Conservation (phyloP, 2,797 vertebrate genomes). For the Acomys russatus region DNA sequence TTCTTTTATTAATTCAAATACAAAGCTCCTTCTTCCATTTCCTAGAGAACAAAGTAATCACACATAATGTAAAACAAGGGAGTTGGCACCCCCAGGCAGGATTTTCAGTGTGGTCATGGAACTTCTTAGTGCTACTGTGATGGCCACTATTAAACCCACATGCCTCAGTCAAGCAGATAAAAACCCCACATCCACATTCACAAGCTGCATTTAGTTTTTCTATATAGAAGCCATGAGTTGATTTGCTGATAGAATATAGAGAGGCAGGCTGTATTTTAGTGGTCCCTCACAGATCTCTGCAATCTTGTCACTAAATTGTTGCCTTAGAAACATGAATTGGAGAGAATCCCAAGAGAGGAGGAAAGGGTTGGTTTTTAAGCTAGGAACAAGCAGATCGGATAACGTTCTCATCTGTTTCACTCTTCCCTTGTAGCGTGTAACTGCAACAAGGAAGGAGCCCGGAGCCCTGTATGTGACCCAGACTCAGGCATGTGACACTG, state of each 20-base stretch:
- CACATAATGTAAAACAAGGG: neutral
- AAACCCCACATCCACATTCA: neutral
- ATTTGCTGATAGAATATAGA: neutral
- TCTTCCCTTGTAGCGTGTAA: constrained; percentile 89
- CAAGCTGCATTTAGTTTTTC: neutral
- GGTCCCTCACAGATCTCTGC: neutral
- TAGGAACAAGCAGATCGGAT: neutral
- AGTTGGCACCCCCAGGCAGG: neutral
- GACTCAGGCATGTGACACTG: constrained; percentile 92
- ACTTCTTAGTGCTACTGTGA: neutral
- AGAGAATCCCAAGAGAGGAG: neutral
- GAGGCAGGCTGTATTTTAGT: neutral
- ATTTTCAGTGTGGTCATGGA: neutral
- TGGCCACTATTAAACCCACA: neutral
- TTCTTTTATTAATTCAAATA: neutral
- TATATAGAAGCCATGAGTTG: neutral
- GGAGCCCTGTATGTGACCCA: constrained; percentile 90
- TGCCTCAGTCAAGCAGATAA: neutral
- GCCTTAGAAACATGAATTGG: neutral
- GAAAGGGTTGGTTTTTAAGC: constrained; percentile 16
- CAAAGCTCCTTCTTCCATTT: neutral
- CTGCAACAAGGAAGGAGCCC: constrained; percentile 91
- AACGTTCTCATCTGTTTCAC: constrained; percentile 55
- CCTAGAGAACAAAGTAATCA: neutral
- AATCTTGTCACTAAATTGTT: constrained; percentile 15